Conservation (phyloP, 2,888 invertebrate species). For the Nephrotoma flavescens region DNA sequence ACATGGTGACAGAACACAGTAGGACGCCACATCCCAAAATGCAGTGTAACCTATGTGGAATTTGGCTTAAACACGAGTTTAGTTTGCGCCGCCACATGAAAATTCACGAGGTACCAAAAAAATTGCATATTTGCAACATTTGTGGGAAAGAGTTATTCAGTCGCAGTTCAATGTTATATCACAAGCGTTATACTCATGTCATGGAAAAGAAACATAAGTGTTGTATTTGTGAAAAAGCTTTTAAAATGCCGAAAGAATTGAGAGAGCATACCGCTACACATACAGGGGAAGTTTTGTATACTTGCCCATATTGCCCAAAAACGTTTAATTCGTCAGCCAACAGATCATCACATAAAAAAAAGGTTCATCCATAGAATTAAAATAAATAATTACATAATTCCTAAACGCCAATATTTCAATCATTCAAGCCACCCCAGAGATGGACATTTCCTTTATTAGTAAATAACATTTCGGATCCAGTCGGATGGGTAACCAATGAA, state of each 20-base stretch:
- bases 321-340: not conserved
- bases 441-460: conserved; percentile 27
- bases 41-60: not conserved
- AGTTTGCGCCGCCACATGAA: not conserved
- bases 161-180: not conserved
- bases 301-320: not conserved
- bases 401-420: not conserved
- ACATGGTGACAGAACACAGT: not conserved
- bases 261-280: not conserved
- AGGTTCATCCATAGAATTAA: not conserved
- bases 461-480: conserved; percentile 23
- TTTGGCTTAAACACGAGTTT: not conserved
- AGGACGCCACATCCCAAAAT: not conserved
- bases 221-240: not conserved
- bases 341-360: not conserved
- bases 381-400: not conserved
- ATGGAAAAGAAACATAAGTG: not conserved
- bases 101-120: not conserved
- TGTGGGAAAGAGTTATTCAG: not conserved
- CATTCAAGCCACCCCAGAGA: conserved; percentile 17
- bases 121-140: not conserved
- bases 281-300: not conserved
- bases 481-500: conserved; percentile 71
- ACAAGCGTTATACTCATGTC: not conserved
- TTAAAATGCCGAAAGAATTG: not conserved